Evolutionary conservation across 1,140 invertebrate species (phyloP), one percentile per base, ranked within the genome.

Genomic region (Temnothorax longispinosus): DNA sequence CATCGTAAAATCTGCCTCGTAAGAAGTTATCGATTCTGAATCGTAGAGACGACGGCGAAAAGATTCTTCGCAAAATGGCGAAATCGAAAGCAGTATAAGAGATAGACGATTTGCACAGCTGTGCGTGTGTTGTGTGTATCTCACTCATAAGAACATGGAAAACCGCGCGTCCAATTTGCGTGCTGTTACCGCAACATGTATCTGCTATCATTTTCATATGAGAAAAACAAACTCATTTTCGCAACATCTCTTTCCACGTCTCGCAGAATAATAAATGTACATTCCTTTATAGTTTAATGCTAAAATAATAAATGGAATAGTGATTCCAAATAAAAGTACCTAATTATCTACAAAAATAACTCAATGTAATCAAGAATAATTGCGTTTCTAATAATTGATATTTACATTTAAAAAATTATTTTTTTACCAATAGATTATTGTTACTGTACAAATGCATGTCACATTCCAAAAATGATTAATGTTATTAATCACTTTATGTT

Each of bases 21-120:
- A 85, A 78, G 60, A 58, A 47, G 52, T 54, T 87, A 85, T 91
- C 85, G 90, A 91, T 91, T 88, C 76, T 50, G 77, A 89, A 87
- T 87, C 58, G 60, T 52, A 32, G 58, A 50, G 41, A 54, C 38
- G 32, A n/a, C 54, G 67, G 56, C 5, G 27, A 35, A 21, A 35
- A 11, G 32, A 44, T 78, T 44, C 50, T 58, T 56, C 27, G 11
- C 6, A 50, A 64, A 64, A 56, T 64, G 32, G 50, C 64, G 41
- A 81, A 81, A 78, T 81, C 64, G 21, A 78, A n/a, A 11, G 27
- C 4, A 21, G 21, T 44, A 69, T 69, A 54, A 44, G 10, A 44
- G 15, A 60, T 44, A 44, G 10, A 15, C 44, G 35, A 84, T 84
- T 60, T 35, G 62, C 11, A 41, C 75, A 21, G 21, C 27, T 10